phyloP scores from a whole-genome alignment of 2,888 invertebrate species.

The Reticulitermes lucifugus region DNA sequence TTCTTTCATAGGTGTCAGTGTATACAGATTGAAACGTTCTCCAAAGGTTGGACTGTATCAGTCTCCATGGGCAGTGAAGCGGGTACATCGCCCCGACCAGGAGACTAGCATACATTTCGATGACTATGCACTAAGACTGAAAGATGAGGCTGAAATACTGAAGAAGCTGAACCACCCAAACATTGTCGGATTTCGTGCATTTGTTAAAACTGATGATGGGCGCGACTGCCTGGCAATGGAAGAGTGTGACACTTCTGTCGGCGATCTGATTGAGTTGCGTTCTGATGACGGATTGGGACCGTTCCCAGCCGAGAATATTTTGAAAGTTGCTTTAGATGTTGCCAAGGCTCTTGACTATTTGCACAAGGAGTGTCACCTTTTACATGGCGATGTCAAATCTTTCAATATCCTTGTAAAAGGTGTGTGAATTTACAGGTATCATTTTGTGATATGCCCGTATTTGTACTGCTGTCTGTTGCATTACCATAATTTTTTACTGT shows the following conservation, averaged over 20 bases:
- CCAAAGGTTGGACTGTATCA: constrained; percentile 74
- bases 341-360: constrained; percentile 81
- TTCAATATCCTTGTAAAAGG: constrained; percentile 81
- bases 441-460: no score
- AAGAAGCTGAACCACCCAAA: constrained; percentile 80
- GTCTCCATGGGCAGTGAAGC: constrained; percentile 92
- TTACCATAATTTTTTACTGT: no score
- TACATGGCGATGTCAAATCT: constrained; percentile 89
- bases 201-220: constrained; percentile 67
- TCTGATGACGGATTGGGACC: constrained; percentile 69
- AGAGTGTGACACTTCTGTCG: constrained; percentile 77
- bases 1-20: constrained; percentile 74
- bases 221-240: constrained; percentile 82
- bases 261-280: constrained; percentile 78
- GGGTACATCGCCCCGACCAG: constrained; percentile 70
- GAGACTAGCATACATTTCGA: neutral
- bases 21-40: constrained; percentile 80
- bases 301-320: constrained; percentile 72
- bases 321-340: constrained; percentile 76
- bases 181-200: constrained; percentile 80
- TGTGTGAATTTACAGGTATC: constrained; percentile 36
- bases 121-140: constrained; percentile 67
- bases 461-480: no score
- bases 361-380: constrained; percentile 75
- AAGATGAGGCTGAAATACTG: constrained; percentile 79